Conservation (phyloP, 1,140 invertebrate species). For the Aphelenchoides besseyi region DNA sequence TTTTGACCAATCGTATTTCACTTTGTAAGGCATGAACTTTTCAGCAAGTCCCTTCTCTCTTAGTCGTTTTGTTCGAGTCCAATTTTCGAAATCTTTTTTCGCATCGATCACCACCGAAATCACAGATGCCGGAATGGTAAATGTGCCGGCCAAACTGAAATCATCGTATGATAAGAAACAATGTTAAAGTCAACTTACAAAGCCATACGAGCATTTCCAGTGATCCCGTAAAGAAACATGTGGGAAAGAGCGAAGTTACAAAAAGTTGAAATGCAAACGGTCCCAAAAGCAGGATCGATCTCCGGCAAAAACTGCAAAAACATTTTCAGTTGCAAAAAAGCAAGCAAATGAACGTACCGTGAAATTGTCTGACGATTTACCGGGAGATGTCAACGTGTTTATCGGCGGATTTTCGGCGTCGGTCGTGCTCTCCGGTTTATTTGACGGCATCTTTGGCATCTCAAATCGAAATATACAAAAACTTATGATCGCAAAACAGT, state of each 20-base stretch:
- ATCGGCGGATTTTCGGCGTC: not conserved
- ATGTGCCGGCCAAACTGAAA: not conserved
- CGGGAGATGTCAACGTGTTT: not conserved
- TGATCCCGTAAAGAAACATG: slow-evolving; percentile 15
- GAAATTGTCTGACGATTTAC: not conserved
- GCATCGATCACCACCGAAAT: slow-evolving; percentile 1
- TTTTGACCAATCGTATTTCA: slow-evolving; percentile 28
- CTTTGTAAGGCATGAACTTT: slow-evolving; percentile 28
- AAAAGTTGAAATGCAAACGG: slow-evolving; percentile 7
- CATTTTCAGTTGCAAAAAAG: not conserved
- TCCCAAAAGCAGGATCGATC: slow-evolving; percentile 3
- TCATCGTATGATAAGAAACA: not conserved
- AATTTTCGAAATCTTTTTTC: slow-evolving; percentile 20
- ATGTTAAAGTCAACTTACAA: not conserved
- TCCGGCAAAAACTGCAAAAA: not conserved
- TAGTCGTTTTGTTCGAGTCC: slow-evolving; percentile 14
- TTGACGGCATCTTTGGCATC: not conserved
- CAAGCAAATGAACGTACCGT: not conserved
- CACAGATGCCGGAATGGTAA: slow-evolving; percentile 1
- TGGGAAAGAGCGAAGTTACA: not conserved
- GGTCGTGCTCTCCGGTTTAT: not conserved
- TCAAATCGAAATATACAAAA: not conserved
- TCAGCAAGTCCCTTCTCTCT: not conserved
- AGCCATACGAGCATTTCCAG: slow-evolving; percentile 1
- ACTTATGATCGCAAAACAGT: not conserved